Base-by-base conservation (phyloP, 2,797 vertebrate genomes). In the Trachurus trachurus region DNA sequence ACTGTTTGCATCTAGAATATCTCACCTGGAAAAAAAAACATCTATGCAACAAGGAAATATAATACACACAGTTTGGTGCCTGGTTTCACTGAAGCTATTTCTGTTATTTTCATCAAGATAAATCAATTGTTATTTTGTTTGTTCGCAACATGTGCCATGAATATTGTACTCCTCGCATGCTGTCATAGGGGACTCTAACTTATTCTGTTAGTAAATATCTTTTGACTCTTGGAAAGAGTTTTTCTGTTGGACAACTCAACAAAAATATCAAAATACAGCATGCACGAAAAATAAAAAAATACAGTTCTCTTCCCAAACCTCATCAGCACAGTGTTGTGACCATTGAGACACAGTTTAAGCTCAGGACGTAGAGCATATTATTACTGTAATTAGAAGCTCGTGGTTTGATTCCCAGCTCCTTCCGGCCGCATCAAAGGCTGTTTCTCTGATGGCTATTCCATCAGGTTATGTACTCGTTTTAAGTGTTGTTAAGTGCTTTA, bases 261-360 rank as follows among this genome's bases (percentile, higher is more conserved):
- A 10, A 76, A 70, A 73, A 76, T 78, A 53, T 81, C 62, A 54
- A 82, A 74, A 21, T 40, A 15, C 49, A 70, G 67, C 47, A 21
- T 62, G 50, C 60, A 44, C 74, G 39, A 52, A 13, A 12, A 52
- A 16, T 45, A 45, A 16, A 17, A 40, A 29, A 54, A 61, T 61
- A 52, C 50, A 64, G 16, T 31, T 45, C 26, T 71, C 31, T 49
- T 65, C 53, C 17, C 16, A 80, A 74, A 83, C 81, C 50, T 65
- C 47, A 85, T 87, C 64, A 78, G 71, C 45, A 64, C 67, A 78
- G 52, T 65, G 37, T 31, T 82, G 69, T 65, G 74, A 26, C n/a
- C 68, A 57, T 59, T 75, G 57, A 34, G 61, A 73, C 26, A 68
- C 6, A 37, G 34, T 37, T 37, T 6, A 9, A 37, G 34, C 31